Conservation (phyloP, 2,797 vertebrate genomes). For the Eulemur albifrons region DNA sequence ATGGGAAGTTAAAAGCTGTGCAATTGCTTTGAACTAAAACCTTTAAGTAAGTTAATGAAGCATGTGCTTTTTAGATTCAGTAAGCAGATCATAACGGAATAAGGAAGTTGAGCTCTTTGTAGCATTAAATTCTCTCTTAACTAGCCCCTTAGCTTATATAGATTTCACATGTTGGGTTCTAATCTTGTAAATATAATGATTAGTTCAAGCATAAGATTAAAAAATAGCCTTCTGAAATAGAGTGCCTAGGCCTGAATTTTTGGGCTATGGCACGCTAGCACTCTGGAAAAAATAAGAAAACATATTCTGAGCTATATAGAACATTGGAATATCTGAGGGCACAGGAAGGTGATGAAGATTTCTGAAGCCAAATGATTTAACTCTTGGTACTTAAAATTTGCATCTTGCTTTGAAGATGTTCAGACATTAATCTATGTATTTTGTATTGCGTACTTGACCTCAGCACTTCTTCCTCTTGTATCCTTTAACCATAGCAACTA, state of each 20-base stretch:
- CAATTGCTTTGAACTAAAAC: slow-evolving; percentile 58
- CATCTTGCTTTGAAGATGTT: not conserved
- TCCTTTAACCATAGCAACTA: not conserved
- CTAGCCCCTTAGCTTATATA: slow-evolving; percentile 37
- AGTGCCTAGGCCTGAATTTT: not conserved
- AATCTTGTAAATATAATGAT: slow-evolving; percentile 41
- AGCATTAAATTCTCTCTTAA: slow-evolving; percentile 61
- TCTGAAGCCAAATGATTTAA: slow-evolving; percentile 28
- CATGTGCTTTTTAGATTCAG: slow-evolving; percentile 15
- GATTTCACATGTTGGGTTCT: not conserved
- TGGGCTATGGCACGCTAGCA: not conserved
- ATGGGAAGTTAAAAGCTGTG: slow-evolving; percentile 40
- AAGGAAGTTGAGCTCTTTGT: slow-evolving; percentile 32
- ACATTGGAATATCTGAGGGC: not conserved
- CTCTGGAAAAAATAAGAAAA: not conserved
- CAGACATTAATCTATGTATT: not conserved
- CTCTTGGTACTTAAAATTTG: not conserved
- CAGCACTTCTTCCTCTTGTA: not conserved
- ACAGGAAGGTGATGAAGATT: not conserved
- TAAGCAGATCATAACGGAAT: slow-evolving; percentile 60
- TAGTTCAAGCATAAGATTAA: slow-evolving; percentile 33
- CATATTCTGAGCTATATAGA: not conserved
- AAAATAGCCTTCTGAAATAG: slow-evolving; percentile 5
- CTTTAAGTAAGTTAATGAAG: slow-evolving; percentile 62
- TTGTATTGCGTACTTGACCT: not conserved